Conservation (phyloP, 2,113 vertebrate species). For the Plectropomus leopardus region DNA sequence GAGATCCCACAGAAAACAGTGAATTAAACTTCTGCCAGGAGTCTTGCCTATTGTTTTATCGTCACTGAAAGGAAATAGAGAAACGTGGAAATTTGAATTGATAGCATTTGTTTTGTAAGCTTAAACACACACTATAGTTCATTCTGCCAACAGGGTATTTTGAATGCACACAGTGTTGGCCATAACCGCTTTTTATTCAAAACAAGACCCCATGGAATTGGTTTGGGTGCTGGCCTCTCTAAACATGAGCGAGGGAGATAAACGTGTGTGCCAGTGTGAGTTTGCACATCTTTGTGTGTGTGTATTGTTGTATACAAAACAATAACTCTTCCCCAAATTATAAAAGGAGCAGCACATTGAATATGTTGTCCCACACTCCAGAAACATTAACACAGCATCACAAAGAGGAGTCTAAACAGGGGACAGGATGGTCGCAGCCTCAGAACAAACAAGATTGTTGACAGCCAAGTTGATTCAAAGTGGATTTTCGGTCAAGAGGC, state of each 20-base stretch:
- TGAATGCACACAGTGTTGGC: slow-evolving; percentile 60
- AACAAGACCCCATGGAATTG: slow-evolving; percentile 54
- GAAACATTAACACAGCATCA: slow-evolving; percentile 47
- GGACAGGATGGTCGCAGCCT: slow-evolving; percentile 2
- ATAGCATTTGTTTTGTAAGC: slow-evolving; percentile 52
- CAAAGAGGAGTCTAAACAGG: slow-evolving; percentile 26
- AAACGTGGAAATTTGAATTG: slow-evolving; percentile 34
- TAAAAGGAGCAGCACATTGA: slow-evolving; percentile 43
- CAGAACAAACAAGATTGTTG: slow-evolving; percentile 45
- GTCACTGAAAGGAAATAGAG: slow-evolving; percentile 18
- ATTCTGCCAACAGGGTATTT: slow-evolving; percentile 43
- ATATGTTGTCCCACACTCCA: slow-evolving; percentile 34
- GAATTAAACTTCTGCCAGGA: neutral
- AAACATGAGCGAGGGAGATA: slow-evolving; percentile 57
- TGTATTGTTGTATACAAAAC: slow-evolving; percentile 51
- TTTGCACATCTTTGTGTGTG: slow-evolving; percentile 23
- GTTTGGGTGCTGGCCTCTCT: slow-evolving; percentile 59
- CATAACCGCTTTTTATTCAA: slow-evolving; percentile 65
- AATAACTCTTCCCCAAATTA: slow-evolving; percentile 50
- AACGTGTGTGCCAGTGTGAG: slow-evolving; percentile 33
- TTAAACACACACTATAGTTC: slow-evolving; percentile 15
- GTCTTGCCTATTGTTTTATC: slow-evolving; percentile 19
- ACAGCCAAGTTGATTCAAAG: slow-evolving; percentile 54
- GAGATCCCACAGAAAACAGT: neutral
- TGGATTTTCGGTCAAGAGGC: slow-evolving; percentile 56